These are phyloP conservation scores for Halcyon malimbica DNA, from an alignment of 2,113 vertebrate genomes.

Conservation along the genomic window DNA sequence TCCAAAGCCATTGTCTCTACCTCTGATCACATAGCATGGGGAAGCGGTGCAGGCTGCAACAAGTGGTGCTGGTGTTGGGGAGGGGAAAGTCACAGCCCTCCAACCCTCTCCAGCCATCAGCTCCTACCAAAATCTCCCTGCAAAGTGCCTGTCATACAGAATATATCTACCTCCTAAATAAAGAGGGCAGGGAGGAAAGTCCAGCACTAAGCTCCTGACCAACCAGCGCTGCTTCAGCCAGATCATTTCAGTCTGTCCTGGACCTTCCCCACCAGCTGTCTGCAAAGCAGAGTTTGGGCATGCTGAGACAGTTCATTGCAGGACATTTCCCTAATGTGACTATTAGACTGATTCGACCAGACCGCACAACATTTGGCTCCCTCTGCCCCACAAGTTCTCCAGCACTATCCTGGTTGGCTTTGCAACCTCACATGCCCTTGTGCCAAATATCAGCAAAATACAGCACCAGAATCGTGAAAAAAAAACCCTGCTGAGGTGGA, in stretches of 20 bases:
- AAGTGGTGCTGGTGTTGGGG: neutral
- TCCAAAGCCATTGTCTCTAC: neutral
- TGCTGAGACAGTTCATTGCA: neutral
- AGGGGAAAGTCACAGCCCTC: neutral
- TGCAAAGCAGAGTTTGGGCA: neutral
- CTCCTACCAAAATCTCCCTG: neutral
- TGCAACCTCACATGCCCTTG: neutral
- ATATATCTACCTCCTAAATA: neutral
- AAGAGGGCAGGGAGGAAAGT: neutral
- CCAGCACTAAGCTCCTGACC: neutral
- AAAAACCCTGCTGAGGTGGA: neutral
- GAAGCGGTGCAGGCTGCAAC: neutral
- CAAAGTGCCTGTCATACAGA: neutral
- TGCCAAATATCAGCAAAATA: neutral
- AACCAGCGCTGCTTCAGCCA: neutral
- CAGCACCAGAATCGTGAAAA: neutral
- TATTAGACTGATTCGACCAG: neutral
- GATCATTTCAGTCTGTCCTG: neutral
- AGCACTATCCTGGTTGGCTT: neutral
- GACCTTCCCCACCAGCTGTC: neutral
- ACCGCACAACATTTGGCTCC: fast-evolving
- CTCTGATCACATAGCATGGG: neutral
- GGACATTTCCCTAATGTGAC: neutral
- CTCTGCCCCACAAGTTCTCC: neutral
- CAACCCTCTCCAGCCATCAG: neutral